phyloP scores from a whole-genome alignment of 2,113 vertebrate genomes.

The Acrocephalus kingi region DNA sequence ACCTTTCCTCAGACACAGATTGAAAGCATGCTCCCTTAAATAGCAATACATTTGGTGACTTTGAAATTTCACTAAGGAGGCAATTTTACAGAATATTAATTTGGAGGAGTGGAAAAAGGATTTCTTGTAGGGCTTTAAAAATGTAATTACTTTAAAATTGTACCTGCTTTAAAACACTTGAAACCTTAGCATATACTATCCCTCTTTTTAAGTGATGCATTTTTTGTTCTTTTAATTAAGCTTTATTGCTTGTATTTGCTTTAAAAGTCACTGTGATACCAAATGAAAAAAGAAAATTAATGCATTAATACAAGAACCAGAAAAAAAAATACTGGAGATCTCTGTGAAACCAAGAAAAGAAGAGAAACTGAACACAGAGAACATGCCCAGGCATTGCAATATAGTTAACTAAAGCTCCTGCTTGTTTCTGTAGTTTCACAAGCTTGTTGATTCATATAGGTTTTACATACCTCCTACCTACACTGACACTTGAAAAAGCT shows the following conservation, averaged over 20 bases:
- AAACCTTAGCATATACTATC: neutral
- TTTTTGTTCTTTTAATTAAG: slow-evolving; percentile 5
- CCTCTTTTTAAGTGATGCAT: neutral
- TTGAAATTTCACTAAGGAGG: slow-evolving; percentile 17
- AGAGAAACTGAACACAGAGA: neutral
- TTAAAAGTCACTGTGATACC: neutral
- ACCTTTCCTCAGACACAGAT: neutral
- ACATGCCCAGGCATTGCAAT: neutral
- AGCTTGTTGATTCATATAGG: neutral
- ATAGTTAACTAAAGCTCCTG: neutral
- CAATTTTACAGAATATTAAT: neutral
- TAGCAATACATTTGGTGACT: neutral
- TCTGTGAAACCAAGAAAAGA: neutral
- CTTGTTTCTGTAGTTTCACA: neutral
- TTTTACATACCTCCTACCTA: neutral
- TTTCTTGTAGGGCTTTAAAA: neutral
- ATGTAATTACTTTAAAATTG: neutral
- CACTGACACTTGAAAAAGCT: neutral
- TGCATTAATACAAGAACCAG: neutral
- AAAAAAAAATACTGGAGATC: neutral
- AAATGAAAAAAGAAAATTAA: neutral
- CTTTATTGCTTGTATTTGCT: slow-evolving; percentile 1
- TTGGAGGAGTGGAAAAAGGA: neutral
- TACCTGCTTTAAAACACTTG: neutral
- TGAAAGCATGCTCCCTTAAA: neutral